Evolutionary conservation across 1,140 invertebrate species (phyloP), one percentile per base, ranked within the genome.

Genomic region (Bathynomus jamesi): DNA sequence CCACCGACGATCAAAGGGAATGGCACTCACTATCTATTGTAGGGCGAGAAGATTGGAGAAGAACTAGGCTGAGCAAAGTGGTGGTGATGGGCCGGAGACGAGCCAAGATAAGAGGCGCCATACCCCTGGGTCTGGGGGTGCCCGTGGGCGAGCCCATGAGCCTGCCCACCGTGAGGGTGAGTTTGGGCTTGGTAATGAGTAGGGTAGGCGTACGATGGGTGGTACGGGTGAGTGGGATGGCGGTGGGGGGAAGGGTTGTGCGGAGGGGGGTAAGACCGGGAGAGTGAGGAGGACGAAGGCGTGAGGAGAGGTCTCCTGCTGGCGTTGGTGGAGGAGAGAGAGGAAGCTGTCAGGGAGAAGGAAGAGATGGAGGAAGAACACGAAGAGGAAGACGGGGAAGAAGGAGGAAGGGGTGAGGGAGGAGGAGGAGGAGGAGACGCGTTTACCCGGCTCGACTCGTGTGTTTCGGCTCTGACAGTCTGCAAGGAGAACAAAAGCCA

Each of bases 21-120:
- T 69, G 40, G 53, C 73, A 77, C 75, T 77, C 75, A 77, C 75
- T 77, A 77, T 77, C 75, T 77, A 77, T 77, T 77, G 75, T 77
- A 77, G 75, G 72, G 75, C 75, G 75, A 77, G 75, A 77, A 77
- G 75, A 77, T 60, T 74, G 72, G 66, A 74, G 75, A 63, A 73
- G 74, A 77, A 61, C 75, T 77, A 77, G 75, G 75, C 70, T 77
- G 75, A 71, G 73, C 72, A 77, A 77, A 77, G 53, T 72, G 70
- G 68, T 77, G 75, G 70, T 69, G 67, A 69, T 74, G 75, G 63
- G 72, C 40, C 70, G 72, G 60, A 67, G 75, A 71, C 62, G n/a
- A 69, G 46, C 75, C 72, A 66, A 74, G 75, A 77, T 77, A 77
- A 69, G 68, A 74, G 72, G 69, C 73, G 63, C 75, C 75, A 72